Evolutionary conservation across 2,113 vertebrate species (phyloP).

Genomic region (Enhydra lutris): DNA sequence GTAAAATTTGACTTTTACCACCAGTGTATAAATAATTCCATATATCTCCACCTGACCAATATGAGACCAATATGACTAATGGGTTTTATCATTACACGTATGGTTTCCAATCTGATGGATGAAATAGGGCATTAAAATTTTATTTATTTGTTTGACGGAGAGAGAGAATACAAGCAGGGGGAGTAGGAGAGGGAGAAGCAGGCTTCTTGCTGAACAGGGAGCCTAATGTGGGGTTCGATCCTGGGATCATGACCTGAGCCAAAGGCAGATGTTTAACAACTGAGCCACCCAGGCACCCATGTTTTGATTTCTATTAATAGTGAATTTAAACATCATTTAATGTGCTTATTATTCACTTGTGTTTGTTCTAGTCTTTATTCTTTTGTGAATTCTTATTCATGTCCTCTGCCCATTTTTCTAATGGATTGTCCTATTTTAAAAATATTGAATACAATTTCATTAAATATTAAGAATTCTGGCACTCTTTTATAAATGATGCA

Average conservation of each 20-base stretch:
- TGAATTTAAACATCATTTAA: neutral
- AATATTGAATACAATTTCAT: neutral
- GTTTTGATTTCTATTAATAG: neutral
- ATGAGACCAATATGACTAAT: neutral
- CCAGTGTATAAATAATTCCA: neutral
- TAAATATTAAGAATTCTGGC: neutral
- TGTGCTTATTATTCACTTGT: neutral
- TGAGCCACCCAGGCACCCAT: neutral
- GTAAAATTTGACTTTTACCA: neutral
- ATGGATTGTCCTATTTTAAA: neutral
- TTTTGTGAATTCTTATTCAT: neutral
- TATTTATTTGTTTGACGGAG: too few species aligned
- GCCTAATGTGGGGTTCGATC: too few species aligned
- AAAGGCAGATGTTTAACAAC: too few species aligned
- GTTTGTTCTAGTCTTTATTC: neutral
- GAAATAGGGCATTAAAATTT: neutral
- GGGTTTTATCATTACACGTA: neutral
- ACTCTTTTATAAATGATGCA: neutral
- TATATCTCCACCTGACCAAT: neutral
- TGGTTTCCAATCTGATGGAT: neutral
- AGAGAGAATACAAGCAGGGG: too few species aligned
- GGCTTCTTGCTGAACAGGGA: too few species aligned
- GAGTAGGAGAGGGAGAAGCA: too few species aligned
- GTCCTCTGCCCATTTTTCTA: neutral
- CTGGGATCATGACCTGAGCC: too few species aligned